Percentiles rank a stretch among this genome's conserved stretches.
Conservation (phyloP, 2,113 vertebrate genomes). For the Scomber scombrus region DNA sequence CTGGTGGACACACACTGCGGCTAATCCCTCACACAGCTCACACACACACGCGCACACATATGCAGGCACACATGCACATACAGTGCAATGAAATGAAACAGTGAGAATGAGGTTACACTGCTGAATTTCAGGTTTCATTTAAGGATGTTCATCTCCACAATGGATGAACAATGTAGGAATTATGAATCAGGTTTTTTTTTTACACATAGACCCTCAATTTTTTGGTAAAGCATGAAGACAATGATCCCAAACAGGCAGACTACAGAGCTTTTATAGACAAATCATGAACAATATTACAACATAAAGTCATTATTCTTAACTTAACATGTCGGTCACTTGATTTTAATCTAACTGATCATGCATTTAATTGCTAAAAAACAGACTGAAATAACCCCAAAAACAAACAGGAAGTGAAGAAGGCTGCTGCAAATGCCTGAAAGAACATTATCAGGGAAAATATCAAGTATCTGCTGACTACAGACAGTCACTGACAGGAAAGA, state of each 20-base stretch:
- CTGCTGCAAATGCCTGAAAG: too few relatives aligned
- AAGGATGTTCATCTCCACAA: too few relatives aligned
- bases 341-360: too few relatives aligned
- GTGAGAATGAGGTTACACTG: neutral
- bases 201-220: neutral
- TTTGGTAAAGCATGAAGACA: neutral
- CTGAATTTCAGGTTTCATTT: neutral
- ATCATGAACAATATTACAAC: too few relatives aligned
- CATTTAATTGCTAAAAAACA: too few relatives aligned
- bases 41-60: constrained; percentile 49
- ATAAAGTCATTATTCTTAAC: too few relatives aligned
- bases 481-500: neutral
- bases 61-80: constrained; percentile 32
- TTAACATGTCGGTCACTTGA: too few relatives aligned
- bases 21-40: constrained; percentile 77
- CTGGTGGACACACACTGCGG: constrained; percentile 85
- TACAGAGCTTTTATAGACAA: too few relatives aligned
- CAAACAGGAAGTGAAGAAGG: neutral
- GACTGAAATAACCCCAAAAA: too few relatives aligned
- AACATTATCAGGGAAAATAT: neutral
- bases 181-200: neutral
- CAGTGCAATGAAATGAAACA: constrained; percentile 26
- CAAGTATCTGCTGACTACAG: neutral
- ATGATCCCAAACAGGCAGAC: too few relatives aligned
- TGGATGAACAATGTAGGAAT: neutral